Conservation (phyloP, 2,113 vertebrate genomes). For the Andinoacara biseriatus region DNA sequence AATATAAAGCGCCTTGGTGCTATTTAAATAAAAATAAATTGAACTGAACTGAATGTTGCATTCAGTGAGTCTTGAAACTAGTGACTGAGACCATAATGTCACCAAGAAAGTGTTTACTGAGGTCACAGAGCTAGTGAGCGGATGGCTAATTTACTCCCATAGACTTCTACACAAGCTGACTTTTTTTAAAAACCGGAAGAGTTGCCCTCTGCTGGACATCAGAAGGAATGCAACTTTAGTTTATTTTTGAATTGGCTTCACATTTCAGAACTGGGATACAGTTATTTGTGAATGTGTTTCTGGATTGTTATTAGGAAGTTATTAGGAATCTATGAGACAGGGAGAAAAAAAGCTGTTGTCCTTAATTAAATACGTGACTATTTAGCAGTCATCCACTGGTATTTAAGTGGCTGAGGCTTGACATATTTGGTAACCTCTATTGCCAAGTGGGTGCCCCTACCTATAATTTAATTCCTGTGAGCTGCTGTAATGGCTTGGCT, state of each 20-base stretch:
- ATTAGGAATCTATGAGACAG: constrained; percentile 21
- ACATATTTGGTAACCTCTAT: constrained; percentile 61
- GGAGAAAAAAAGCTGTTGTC: constrained; percentile 30
- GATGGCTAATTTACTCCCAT: background rate
- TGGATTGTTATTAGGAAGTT: constrained; percentile 10
- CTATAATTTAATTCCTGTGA: constrained; percentile 66
- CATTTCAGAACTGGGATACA: background rate
- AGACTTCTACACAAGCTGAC: background rate
- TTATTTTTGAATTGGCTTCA: background rate
- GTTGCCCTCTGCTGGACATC: background rate
- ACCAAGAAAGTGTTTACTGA: background rate
- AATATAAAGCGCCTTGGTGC: background rate
- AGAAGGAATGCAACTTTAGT: background rate
- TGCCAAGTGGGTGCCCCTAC: constrained; percentile 28
- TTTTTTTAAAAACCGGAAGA: background rate
- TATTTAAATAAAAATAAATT: background rate
- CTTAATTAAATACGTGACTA: constrained; percentile 49
- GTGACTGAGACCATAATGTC: background rate
- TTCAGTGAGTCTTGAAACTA: background rate
- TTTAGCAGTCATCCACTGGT: constrained; percentile 57
- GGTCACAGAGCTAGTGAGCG: background rate
- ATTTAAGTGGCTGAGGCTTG: constrained; percentile 60
- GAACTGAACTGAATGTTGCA: background rate
- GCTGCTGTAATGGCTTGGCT: constrained; percentile 48
- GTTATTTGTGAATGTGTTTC: background rate